These are phyloP conservation scores for Drosophila burlai DNA, from an alignment of 1,140 invertebrate species.

Conservation along the genomic window DNA sequence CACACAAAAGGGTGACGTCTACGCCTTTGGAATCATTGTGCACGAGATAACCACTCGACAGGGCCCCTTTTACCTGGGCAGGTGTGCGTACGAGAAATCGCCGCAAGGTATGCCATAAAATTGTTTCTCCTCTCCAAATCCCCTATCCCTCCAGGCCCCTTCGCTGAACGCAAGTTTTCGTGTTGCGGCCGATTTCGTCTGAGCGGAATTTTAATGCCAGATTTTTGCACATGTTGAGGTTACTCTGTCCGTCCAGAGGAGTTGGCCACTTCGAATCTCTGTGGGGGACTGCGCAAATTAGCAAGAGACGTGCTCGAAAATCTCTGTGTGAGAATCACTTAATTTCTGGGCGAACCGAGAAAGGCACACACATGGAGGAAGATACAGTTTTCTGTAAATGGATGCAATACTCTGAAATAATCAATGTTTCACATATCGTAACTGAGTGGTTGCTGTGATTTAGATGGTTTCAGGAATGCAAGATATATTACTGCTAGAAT, in stretches of 20 bases:
- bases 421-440: too few species aligned
- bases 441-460: background rate
- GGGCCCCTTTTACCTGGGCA: slow-evolving; percentile 94
- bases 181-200: slow-evolving; percentile 38
- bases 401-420: too few species aligned
- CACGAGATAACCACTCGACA: slow-evolving; percentile 95
- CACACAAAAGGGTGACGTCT: slow-evolving; percentile 96
- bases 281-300: slow-evolving; percentile 12
- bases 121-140: background rate
- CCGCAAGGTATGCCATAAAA: slow-evolving; percentile 89
- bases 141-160: background rate
- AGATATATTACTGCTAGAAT: background rate
- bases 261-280: slow-evolving; percentile 11
- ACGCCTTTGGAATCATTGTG: slow-evolving; percentile 97
- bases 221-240: slow-evolving; percentile 52
- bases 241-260: slow-evolving; percentile 6
- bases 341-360: background rate
- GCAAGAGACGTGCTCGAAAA: slow-evolving; percentile 8
- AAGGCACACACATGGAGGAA: background rate
- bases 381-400: background rate
- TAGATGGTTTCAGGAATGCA: too few species aligned
- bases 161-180: slow-evolving; percentile 10
- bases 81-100: slow-evolving; percentile 86
- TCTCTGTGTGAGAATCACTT: background rate
- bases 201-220: slow-evolving; percentile 49